These are phyloP conservation scores for Thryonomys swinderianus DNA, from an alignment of 2,113 vertebrate species.

Conservation along the genomic window DNA sequence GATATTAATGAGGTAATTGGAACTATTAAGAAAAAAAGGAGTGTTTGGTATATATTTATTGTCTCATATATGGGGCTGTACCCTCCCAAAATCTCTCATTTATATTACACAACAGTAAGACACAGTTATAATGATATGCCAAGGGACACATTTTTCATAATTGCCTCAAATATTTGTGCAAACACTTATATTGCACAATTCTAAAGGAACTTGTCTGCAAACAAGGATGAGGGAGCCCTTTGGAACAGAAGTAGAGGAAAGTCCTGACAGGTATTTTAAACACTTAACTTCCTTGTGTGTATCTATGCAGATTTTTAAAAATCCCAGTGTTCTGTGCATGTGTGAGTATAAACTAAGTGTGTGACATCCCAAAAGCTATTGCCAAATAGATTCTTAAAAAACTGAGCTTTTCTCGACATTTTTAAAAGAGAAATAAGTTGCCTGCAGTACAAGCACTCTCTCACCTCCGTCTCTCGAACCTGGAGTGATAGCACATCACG, in stretches of 20 bases:
- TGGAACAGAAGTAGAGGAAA: slow-evolving; percentile 19
- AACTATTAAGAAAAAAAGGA: slow-evolving; percentile 77
- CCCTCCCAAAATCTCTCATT: slow-evolving; percentile 67
- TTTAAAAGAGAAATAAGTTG: slow-evolving; percentile 62
- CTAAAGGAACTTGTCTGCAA: slow-evolving; percentile 15
- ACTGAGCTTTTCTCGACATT: neutral
- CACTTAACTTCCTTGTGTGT: neutral
- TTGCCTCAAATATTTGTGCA: slow-evolving; percentile 53
- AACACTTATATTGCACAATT: slow-evolving; percentile 20
- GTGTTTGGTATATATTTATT: slow-evolving; percentile 68
- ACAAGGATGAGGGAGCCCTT: slow-evolving; percentile 56
- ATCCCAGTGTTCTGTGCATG: neutral
- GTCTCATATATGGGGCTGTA: slow-evolving; percentile 64
- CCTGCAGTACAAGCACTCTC: neutral
- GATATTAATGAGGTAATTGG: slow-evolving; percentile 88
- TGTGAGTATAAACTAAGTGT: neutral
- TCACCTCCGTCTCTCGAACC: slow-evolving; percentile 64
- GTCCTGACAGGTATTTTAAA: neutral
- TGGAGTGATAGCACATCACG: neutral
- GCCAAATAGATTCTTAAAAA: neutral
- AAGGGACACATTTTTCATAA: slow-evolving; percentile 71
- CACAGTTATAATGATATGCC: slow-evolving; percentile 58
- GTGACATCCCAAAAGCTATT: neutral
- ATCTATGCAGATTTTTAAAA: neutral
- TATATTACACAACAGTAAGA: slow-evolving; percentile 60